These are phyloP conservation scores for Xyliphius kryptos DNA, from an alignment of 2,113 vertebrate species.

Conservation along the genomic window DNA sequence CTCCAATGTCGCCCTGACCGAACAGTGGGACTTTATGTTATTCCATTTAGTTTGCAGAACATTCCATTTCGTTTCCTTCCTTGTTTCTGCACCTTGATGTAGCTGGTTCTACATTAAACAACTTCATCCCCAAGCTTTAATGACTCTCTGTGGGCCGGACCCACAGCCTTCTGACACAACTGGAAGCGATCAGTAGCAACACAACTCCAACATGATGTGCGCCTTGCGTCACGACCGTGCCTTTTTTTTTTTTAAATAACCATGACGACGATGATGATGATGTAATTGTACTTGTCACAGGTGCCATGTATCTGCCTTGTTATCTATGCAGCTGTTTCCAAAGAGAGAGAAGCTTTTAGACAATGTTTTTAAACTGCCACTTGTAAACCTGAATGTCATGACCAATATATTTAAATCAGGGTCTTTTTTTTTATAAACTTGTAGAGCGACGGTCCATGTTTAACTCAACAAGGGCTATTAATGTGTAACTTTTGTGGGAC, in stretches of 20 bases:
- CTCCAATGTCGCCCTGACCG: neutral
- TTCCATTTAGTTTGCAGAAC: too few relatives aligned
- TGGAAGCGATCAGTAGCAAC: conserved; percentile 52
- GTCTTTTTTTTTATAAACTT: conserved; percentile 51
- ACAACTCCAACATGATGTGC: conserved; percentile 41
- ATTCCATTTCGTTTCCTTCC: conserved; percentile 19
- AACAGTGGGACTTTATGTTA: conserved; percentile 29
- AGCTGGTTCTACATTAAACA: conserved; percentile 79
- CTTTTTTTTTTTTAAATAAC: conserved; percentile 33
- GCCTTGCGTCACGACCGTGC: conserved; percentile 49
- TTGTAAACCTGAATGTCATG: conserved; percentile 60
- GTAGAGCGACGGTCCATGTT: conserved; percentile 52
- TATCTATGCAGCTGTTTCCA: conserved; percentile 38
- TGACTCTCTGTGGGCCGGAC: conserved; percentile 51
- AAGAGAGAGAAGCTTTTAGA: conserved; percentile 66
- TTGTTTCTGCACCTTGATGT: conserved; percentile 48
- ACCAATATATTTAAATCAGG: conserved; percentile 59
- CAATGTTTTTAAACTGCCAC: conserved; percentile 80
- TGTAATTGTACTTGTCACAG: conserved; percentile 44
- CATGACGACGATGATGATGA: too few relatives aligned
- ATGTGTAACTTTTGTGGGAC: too few relatives aligned
- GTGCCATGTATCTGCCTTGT: conserved; percentile 41
- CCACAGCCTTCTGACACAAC: conserved; percentile 52
- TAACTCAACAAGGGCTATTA: conserved; percentile 35
- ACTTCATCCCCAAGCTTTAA: conserved; percentile 9